Percentiles rank a stretch among this genome's conserved stretches.
phyloP scores from a whole-genome alignment of 2,888 invertebrate genomes.

The Conus canariensis region DNA sequence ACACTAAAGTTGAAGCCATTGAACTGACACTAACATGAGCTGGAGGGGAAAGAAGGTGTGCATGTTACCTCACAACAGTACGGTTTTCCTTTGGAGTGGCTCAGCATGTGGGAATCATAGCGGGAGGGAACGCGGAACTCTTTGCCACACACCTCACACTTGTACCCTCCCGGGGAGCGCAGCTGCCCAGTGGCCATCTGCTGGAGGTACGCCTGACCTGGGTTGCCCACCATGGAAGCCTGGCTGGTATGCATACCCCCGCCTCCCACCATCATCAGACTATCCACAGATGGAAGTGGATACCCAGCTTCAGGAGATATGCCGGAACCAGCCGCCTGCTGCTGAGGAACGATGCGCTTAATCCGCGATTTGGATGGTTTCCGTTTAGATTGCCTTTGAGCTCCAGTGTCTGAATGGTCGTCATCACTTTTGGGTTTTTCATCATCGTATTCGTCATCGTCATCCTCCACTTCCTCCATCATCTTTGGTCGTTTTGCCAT shows the following conservation, averaged over 20 bases:
- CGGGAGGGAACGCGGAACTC: constrained; percentile 53
- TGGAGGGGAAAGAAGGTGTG: too few relatives aligned
- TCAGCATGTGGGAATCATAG: constrained; percentile 53
- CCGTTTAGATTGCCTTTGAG: constrained; percentile 46
- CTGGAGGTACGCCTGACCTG: neutral
- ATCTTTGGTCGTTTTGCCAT: constrained; percentile 8
- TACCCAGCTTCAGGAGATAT: constrained; percentile 18
- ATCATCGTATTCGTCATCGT: constrained; percentile 42
- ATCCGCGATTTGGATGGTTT: constrained; percentile 54
- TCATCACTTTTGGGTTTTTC: constrained; percentile 30
- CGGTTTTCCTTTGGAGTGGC: constrained; percentile 53
- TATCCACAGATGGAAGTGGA: constrained; percentile 8
- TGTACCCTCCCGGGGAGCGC: constrained; percentile 31
- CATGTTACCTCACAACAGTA: constrained; percentile 49
- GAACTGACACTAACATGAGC: too few relatives aligned
- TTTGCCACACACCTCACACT: constrained; percentile 52
- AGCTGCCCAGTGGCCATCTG: constrained; percentile 10
- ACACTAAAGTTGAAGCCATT: too few relatives aligned
- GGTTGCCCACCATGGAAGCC: constrained; percentile 20
- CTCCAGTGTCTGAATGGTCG: constrained; percentile 32
- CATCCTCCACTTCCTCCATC: constrained; percentile 14
- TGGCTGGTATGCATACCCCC: neutral
- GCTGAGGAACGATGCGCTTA: constrained; percentile 51
- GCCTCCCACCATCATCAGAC: neutral
- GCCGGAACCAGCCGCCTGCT: neutral